Conservation (phyloP, 2,113 vertebrate genomes). For the Gobio gobio region DNA sequence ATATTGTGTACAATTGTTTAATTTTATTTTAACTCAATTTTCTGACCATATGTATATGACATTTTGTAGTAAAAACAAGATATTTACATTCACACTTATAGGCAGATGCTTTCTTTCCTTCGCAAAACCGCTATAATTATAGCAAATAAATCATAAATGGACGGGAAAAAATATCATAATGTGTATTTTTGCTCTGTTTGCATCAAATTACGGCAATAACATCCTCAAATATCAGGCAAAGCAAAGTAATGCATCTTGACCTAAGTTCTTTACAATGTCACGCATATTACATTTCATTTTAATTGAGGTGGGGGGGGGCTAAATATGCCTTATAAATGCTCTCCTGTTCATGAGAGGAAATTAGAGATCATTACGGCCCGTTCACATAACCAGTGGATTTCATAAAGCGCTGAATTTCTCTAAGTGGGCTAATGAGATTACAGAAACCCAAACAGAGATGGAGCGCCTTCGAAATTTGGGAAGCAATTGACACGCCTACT, state of each 20-base stretch:
- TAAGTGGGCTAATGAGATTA: conserved; percentile 35
- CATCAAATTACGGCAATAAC: neutral
- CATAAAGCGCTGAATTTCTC: neutral
- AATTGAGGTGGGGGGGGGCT: neutral
- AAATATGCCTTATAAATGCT: neutral
- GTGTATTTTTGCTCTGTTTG: neutral
- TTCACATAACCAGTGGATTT: neutral
- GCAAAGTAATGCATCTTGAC: neutral
- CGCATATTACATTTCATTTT: neutral
- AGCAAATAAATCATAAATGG: neutral
- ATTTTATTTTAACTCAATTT: neutral
- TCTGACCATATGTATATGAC: neutral
- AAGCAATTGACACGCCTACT: conserved; percentile 29
- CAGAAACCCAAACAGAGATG: conserved; percentile 13
- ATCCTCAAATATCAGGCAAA: neutral
- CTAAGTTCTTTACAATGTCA: neutral
- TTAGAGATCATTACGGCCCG: conserved; percentile 13
- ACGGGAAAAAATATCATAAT: neutral
- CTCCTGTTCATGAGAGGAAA: neutral
- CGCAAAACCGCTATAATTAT: neutral
- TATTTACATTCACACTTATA: neutral
- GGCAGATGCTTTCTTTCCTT: neutral
- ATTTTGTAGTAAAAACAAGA: neutral
- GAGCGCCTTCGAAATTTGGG: conserved; percentile 14
- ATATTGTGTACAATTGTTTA: neutral